phyloP scores from a whole-genome alignment of 1,140 invertebrate genomes.

The Radopholus similis region DNA sequence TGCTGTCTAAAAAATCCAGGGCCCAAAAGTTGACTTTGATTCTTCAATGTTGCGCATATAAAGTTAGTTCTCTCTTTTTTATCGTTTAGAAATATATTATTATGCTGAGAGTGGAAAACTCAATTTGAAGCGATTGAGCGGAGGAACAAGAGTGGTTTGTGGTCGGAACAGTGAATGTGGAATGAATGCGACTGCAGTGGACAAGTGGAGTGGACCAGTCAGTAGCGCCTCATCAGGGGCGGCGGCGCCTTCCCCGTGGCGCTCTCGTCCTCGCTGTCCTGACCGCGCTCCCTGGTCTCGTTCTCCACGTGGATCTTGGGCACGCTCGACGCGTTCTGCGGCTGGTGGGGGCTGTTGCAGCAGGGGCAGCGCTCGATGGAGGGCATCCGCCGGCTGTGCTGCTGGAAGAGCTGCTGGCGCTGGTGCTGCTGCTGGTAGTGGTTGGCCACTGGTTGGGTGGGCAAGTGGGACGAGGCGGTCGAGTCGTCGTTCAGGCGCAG shows the following conservation, averaged over 20 bases:
- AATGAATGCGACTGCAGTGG: no score
- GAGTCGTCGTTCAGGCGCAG: constrained; percentile 7
- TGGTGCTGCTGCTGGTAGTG: neutral
- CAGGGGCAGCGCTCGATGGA: constrained; percentile 17
- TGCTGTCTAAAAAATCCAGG: no score
- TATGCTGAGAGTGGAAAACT: no score
- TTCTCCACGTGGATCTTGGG: neutral
- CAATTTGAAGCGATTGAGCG: no score
- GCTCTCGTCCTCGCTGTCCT: neutral
- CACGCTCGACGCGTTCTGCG: neutral
- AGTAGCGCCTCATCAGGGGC: neutral
- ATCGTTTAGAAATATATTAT: no score
- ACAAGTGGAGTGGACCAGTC: no score
- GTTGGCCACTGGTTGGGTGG: neutral
- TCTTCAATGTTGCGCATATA: no score
- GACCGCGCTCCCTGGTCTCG: neutral
- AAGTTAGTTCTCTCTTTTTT: no score
- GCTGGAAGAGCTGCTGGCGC: neutral
- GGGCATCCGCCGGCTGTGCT: neutral
- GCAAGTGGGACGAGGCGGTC: neutral
- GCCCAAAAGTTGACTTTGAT: no score
- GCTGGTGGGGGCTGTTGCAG: constrained; percentile 2
- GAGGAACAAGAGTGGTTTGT: no score
- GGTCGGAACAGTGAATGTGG: no score
- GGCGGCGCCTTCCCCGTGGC: neutral